phyloP scores from a whole-genome alignment of 2,113 vertebrate species.

The Hemibagrus wyckioides region DNA sequence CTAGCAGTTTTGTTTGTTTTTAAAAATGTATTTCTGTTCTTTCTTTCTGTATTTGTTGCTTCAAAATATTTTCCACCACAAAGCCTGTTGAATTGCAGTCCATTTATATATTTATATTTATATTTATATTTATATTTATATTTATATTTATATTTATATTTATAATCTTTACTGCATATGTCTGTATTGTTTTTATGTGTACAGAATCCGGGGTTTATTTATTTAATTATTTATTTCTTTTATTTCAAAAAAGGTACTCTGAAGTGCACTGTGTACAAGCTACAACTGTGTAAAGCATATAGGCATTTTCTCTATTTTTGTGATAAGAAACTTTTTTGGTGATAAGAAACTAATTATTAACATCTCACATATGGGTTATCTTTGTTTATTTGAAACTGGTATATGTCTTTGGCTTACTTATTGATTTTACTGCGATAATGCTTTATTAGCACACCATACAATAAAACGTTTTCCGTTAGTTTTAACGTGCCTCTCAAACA shows the following conservation, averaged over 20 bases:
- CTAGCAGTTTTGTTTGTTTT: neutral
- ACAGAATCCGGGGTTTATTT: neutral
- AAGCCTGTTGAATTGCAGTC: neutral
- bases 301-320: neutral
- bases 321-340: neutral
- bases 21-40: neutral
- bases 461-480: neutral
- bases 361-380: neutral
- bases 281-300: neutral
- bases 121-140: no score
- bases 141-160: no score
- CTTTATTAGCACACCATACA: neutral
- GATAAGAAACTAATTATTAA: neutral
- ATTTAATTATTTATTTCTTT: neutral
- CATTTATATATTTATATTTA: neutral
- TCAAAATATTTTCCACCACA: neutral
- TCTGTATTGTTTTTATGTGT: neutral
- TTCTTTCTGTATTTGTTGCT: neutral
- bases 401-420: neutral
- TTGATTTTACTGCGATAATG: neutral
- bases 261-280: neutral
- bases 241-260: neutral
- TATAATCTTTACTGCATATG: neutral
- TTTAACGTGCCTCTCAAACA: neutral
- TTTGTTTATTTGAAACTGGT: neutral